Percentiles rank a stretch among this genome's conserved stretches.
phyloP scores from a whole-genome alignment of 2,888 invertebrate genomes.

The Epinotia demarniana region DNA sequence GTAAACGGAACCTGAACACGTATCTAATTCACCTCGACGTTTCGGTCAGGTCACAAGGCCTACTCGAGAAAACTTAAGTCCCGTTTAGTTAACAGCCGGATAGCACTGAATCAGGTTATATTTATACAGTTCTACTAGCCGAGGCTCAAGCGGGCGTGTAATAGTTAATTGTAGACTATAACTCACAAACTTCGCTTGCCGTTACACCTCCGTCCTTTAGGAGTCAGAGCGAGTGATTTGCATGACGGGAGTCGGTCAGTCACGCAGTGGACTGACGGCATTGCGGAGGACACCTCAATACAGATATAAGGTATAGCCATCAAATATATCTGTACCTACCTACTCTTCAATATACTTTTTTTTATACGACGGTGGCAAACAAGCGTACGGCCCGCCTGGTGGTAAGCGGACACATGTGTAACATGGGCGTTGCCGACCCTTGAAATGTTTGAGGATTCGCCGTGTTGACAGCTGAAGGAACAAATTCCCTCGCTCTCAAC shows the following conservation, averaged over 20 bases:
- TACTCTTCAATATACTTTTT: too few relatives aligned
- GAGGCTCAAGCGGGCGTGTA: constrained; percentile 5
- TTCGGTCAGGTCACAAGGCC: too few relatives aligned
- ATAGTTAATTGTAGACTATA: constrained; percentile 8
- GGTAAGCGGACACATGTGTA: too few relatives aligned
- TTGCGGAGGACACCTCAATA: not conserved
- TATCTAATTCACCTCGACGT: too few relatives aligned
- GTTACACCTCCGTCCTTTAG: not conserved
- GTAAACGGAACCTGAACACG: too few relatives aligned
- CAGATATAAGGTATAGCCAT: not conserved
- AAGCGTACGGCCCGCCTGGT: too few relatives aligned
- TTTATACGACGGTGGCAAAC: too few relatives aligned
- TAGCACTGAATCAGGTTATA: constrained; percentile 12
- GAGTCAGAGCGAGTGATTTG: not conserved
- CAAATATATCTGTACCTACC: too few relatives aligned
- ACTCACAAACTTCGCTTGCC: constrained; percentile 9
- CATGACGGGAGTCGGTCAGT: constrained; percentile 13
- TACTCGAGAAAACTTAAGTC: not conserved
- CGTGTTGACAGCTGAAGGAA: too few relatives aligned
- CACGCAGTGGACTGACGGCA: not conserved
- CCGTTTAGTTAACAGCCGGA: not conserved
- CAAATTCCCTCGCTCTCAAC: too few relatives aligned
- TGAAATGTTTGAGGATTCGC: too few relatives aligned
- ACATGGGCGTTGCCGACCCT: too few relatives aligned
- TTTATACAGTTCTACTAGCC: not conserved